These are phyloP conservation scores for Varanus komodoensis DNA, from an alignment of 2,113 vertebrate species.

Conservation along the genomic window DNA sequence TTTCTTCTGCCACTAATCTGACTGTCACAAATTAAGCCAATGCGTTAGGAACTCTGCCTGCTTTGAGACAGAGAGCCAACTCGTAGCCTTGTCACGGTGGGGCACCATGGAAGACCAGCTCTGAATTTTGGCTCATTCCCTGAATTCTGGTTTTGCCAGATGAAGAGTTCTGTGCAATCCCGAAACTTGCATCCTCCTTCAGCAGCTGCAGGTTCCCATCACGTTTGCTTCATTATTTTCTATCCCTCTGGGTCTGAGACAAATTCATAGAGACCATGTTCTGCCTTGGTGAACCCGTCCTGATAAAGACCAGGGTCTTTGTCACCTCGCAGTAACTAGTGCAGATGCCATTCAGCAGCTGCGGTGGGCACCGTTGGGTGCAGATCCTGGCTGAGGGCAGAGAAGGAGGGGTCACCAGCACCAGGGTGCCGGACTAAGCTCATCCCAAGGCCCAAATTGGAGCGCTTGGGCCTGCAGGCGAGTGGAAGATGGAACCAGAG, in stretches of 20 bases:
- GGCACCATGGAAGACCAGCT: neutral
- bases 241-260: neutral
- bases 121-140: neutral
- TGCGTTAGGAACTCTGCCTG: neutral
- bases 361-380: too few species aligned
- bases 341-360: too few species aligned
- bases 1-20: neutral
- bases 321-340: too few species aligned
- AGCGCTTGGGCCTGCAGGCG: too few species aligned
- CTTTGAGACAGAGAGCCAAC: neutral
- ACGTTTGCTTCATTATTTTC: neutral
- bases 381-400: too few species aligned
- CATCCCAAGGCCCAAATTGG: too few species aligned
- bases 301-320: too few species aligned
- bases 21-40: too few species aligned
- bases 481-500: too few species aligned
- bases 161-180: neutral
- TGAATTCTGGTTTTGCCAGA: neutral
- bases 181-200: neutral
- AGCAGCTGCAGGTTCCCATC: neutral
- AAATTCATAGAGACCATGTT: neutral
- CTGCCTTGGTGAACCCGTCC: neutral
- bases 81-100: too few species aligned
- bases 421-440: too few species aligned
- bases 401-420: too few species aligned